Base-by-base conservation (phyloP, 2,797 vertebrate genomes). In the Parauchenoglanis punctatus region DNA sequence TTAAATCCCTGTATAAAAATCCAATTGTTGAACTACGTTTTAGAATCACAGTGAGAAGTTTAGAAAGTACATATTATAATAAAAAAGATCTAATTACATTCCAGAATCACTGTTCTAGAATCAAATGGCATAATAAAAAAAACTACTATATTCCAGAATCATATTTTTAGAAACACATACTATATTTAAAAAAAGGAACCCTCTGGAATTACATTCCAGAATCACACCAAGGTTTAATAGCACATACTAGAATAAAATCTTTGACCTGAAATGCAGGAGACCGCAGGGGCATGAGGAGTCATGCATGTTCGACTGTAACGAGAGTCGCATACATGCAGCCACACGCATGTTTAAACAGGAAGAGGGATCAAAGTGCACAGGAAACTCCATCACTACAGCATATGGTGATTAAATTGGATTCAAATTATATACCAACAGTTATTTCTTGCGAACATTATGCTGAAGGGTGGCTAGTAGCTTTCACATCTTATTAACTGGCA, bases 401-500 rank as follows among this genome's bases (percentile, higher is more conserved):
- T 73, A 40, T 28, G 58, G 56, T 40, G 28, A 87, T 63, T 82
- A 35, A 63, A 54, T 61, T 35, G 17, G 31, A 87, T 76, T 18
- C 17, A 81, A 31, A 63, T 52, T 3, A 20, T 87, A 28, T 46
- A 46, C 52, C 3, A 56, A 63, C n/a, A 12, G 40, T 87, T 67
- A 59, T 54, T 68, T 83, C 15, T 52, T 68, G n/a, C 18, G 35
- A 70, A 67, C 35, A 49, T 68, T 70, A 59, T 23, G 49, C 63
- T 49, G 35, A 46, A 78, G 3, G 52, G 52, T 58, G 85, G 49
- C 63, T 20, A 7, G 23, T 44, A 40, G n/a, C 76, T 4, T 75
- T 76, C 56, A 83, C 35, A 49, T 81, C 70, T 83, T 83, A 67
- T 87, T 87, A 77, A 28, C 13, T 28, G 61, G 58, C 5, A 23